A percentile compares a stretch with the other conserved stretches of the same genome.
Evolutionary conservation across 2,888 invertebrate genomes (phyloP).

Genomic region (Halocaridina rubra): DNA sequence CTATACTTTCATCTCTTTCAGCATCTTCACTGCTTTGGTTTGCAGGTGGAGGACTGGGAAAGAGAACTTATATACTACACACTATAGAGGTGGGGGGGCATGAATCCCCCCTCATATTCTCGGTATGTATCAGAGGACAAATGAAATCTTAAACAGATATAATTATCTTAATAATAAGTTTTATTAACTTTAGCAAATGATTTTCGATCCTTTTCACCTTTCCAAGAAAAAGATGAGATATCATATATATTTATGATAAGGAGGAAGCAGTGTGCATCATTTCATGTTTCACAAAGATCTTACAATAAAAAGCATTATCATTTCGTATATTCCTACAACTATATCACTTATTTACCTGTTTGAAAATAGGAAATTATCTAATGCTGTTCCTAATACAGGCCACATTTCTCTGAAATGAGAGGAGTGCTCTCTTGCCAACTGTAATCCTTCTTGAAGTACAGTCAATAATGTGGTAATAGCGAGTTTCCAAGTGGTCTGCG

Average conservation of each 20-base stretch:
- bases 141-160: no score
- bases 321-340: not conserved
- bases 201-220: no score
- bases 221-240: no score
- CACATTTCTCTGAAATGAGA: slow-evolving; percentile 83
- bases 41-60: slow-evolving; percentile 58
- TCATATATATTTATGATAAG: no score
- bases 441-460: slow-evolving; percentile 85
- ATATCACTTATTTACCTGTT: slow-evolving; percentile 74
- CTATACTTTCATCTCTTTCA: slow-evolving; percentile 80
- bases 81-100: no score
- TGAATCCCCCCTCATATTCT: no score
- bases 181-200: no score
- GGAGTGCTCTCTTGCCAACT: slow-evolving; percentile 80
- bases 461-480: slow-evolving; percentile 81
- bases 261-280: no score
- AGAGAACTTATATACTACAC: no score
- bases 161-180: no score
- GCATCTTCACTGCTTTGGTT: slow-evolving; percentile 67
- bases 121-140: no score
- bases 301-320: not conserved
- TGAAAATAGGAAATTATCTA: slow-evolving; percentile 93
- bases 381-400: slow-evolving; percentile 84
- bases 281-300: no score
- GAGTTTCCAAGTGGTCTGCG: slow-evolving; percentile 85